Evolutionary conservation across 2,888 invertebrate genomes (phyloP), one percentile per base, ranked within the genome.

Genomic region (Lasioglossum marginatum): DNA sequence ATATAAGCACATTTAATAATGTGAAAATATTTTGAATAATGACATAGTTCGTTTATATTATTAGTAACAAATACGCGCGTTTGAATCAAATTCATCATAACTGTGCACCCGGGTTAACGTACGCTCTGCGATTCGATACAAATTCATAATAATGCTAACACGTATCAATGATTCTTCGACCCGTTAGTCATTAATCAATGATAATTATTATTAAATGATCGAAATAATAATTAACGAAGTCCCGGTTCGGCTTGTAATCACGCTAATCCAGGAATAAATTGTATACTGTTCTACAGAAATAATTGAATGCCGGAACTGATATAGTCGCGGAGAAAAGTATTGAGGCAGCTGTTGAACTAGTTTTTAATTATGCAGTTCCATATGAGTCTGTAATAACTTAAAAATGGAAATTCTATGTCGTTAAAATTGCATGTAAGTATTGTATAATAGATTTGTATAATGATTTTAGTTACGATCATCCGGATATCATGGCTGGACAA

Each of bases 401-500:
- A 43, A 43, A 43, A 43, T 45, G 16, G 19, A 45, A 16, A 2
- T 52, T n/a, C 52, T 23, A n/a, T n/a, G 52, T 3, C 1, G n/a
- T n/a, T 23, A 52, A 10, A 52, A 52, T 52, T 52, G 8, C 3
- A n/a, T n/a, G 4, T 8, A 16, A 31, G 16, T 63, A 63, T 31
- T 31, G 31, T 63, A 5, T 43, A 43, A 43, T 43, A 43, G 43
- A 14, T 43, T 31, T 31, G 63, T 63, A 5, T 27, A 3, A 14
- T 3, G 1, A 19, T 88, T 93, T 5, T 93, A 98, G 98, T 3
- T 99, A 99, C 93, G 99, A 99, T 95, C 98, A 99, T 95, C 99
- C 99, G 0, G 97, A 99, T 94, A 98, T 99, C 87, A 97, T 99
- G 96, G 98, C 99, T 0, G 99, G 99, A 0, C 99, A 99, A 95